These are phyloP conservation scores for Acanthosepion pharaonis DNA, from an alignment of 2,888 invertebrate species.

Conservation along the genomic window DNA sequence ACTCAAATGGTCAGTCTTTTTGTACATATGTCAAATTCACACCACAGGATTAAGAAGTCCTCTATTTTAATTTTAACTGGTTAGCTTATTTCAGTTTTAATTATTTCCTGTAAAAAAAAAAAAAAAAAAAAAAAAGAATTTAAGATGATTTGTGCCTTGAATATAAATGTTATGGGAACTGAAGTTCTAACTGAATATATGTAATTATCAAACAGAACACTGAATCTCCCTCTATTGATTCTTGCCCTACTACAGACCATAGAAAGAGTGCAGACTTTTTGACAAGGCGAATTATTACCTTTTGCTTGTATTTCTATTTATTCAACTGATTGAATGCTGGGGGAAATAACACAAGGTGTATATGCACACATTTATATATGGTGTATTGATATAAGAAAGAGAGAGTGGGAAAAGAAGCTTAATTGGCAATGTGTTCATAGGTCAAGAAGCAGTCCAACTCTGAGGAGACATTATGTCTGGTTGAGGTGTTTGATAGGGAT, in stretches of 20 bases:
- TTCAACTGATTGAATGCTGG: not conserved
- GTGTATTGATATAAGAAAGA: not conserved
- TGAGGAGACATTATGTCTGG: conserved; percentile 23
- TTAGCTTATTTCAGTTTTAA: too few species aligned
- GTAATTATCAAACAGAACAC: too few species aligned
- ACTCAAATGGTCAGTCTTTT: too few species aligned
- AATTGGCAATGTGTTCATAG: conserved; percentile 33
- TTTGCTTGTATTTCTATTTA: conserved; percentile 33
- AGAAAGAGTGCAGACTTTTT: not conserved
- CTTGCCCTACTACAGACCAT: not conserved
- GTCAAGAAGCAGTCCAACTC: not conserved
- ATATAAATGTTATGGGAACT: too few species aligned
- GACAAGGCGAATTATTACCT: not conserved
- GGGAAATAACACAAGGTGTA: not conserved
- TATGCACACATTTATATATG: not conserved
- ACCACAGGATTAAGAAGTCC: too few species aligned
- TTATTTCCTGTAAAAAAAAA: too few species aligned
- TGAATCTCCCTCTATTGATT: too few species aligned
- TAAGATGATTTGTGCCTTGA: too few species aligned
- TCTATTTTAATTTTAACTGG: too few species aligned
- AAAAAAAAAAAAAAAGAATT: too few species aligned
- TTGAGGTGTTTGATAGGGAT: conserved; percentile 8
- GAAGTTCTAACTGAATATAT: too few species aligned
- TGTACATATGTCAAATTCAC: too few species aligned
- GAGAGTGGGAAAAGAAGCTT: not conserved